Conservation (phyloP, 2,113 vertebrate genomes). For the Mystacornis crossleyi region DNA sequence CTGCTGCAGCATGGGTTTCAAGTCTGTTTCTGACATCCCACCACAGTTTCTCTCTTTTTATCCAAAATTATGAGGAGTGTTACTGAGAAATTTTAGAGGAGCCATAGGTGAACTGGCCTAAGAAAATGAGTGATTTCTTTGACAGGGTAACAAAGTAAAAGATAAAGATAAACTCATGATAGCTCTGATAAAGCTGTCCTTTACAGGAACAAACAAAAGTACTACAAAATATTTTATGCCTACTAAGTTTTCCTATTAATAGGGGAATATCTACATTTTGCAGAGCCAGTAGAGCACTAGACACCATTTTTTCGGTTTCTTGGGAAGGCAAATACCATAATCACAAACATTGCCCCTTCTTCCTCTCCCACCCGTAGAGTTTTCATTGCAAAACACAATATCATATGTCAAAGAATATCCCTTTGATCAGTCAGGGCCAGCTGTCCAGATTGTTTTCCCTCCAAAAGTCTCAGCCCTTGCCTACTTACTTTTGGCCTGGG, state of each 20-base stretch:
- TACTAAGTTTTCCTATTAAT: not conserved
- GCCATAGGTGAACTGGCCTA: not conserved
- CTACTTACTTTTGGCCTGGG: not conserved
- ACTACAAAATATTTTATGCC: not conserved
- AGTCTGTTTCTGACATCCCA: not conserved
- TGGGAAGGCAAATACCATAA: not conserved
- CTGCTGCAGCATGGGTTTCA: not conserved
- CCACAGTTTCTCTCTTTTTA: not conserved
- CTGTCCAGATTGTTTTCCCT: not conserved
- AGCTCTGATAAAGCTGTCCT: not conserved
- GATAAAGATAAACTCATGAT: not conserved
- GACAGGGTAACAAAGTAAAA: not conserved
- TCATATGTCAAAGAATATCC: not conserved
- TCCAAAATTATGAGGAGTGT: not conserved
- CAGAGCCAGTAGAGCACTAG: not conserved
- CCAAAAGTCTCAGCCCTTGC: not conserved
- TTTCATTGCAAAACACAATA: not conserved
- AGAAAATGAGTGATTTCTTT: not conserved
- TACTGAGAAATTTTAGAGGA: not conserved
- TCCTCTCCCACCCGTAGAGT: not conserved
- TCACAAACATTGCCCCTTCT: not conserved
- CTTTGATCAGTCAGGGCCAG: not conserved
- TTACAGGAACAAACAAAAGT: not conserved
- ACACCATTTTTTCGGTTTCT: not conserved
- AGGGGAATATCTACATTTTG: not conserved